These are phyloP conservation scores for Cheilosia impressa DNA, from an alignment of 2,888 invertebrate species.

Conservation along the genomic window DNA sequence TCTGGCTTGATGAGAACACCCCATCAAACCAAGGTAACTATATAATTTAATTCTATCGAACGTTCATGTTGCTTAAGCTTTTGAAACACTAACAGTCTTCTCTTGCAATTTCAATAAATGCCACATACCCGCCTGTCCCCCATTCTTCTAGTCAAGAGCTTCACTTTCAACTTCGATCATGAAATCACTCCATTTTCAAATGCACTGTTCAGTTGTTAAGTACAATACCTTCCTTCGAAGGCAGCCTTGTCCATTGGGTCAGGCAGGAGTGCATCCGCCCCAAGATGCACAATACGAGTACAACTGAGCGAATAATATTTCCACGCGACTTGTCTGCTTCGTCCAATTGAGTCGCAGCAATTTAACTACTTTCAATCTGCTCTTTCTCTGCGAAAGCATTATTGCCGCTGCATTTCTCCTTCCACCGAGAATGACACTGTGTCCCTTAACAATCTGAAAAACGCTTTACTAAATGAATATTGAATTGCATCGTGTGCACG, in stretches of 20 bases:
- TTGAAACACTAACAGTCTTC: no score
- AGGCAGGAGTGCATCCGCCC: neutral
- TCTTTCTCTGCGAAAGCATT: slow-evolving; percentile 7
- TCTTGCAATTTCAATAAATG: no score
- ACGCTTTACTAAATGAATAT: slow-evolving; percentile 17
- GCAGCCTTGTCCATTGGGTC: neutral
- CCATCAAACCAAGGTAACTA: no score
- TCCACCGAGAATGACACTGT: neutral
- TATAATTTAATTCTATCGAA: no score
- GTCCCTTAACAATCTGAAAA: neutral
- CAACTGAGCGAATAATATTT: slow-evolving; percentile 3
- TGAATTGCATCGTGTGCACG: slow-evolving; percentile 7
- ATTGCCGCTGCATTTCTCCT: neutral
- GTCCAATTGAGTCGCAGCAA: slow-evolving; percentile 11
- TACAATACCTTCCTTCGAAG: neutral
- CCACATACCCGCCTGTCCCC: no score
- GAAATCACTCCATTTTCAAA: neutral
- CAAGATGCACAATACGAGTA: neutral
- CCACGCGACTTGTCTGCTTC: neutral
- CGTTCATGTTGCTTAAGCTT: no score
- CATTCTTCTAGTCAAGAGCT: no score
- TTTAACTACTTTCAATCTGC: slow-evolving; percentile 9
- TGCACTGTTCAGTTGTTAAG: neutral
- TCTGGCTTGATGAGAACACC: no score
- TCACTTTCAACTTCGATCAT: no score